These are phyloP conservation scores for Cuculus canorus DNA, from an alignment of 2,797 vertebrate species.

Conservation along the genomic window DNA sequence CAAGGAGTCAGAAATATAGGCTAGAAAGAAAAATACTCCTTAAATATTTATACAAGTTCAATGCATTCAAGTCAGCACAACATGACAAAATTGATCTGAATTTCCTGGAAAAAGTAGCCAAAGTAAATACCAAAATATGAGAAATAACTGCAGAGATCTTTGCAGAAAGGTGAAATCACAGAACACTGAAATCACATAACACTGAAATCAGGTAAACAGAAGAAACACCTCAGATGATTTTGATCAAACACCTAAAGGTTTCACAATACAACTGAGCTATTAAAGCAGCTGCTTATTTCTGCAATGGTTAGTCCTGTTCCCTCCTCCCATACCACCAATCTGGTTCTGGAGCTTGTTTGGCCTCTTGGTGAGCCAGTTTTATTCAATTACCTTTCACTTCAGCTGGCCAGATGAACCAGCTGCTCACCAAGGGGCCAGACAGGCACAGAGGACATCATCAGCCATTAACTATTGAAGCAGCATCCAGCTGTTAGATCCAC, in stretches of 20 bases:
- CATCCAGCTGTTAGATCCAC: background rate
- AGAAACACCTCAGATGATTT: background rate
- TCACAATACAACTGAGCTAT: background rate
- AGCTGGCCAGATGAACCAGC: background rate
- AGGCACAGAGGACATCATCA: background rate
- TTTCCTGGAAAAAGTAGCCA: conserved; percentile 13
- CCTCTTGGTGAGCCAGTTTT: conserved; percentile 11
- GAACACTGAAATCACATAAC: background rate
- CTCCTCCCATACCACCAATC: background rate
- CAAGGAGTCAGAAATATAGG: background rate
- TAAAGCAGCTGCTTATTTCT: background rate
- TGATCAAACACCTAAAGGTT: background rate
- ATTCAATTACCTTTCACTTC: background rate
- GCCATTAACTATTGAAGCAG: conserved; percentile 26
- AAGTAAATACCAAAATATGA: conserved; percentile 9
- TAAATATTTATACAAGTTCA: conserved; percentile 36
- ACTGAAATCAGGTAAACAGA: background rate
- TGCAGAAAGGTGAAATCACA: background rate
- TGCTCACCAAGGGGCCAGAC: background rate
- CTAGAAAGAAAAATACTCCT: background rate
- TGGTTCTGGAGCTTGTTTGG: conserved; percentile 1
- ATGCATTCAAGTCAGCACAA: background rate
- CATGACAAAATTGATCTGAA: background rate
- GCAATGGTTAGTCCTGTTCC: background rate
- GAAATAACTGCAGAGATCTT: background rate